Conservation (phyloP, 2,797 vertebrate genomes). For the Odontamblyopus lacepedii region DNA sequence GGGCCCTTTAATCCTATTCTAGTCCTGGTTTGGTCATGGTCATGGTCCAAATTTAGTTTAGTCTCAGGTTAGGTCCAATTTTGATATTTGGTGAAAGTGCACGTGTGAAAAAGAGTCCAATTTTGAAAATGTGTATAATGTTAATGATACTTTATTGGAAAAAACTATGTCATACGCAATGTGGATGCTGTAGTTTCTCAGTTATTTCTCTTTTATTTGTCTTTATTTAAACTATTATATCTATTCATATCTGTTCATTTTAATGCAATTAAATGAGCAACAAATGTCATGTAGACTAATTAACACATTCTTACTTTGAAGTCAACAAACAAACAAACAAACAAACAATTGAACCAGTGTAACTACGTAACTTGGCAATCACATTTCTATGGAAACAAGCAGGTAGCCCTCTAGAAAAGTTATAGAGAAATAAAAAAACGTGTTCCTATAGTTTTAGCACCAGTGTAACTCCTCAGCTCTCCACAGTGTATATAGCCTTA, state of each 20-base stretch:
- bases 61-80: background rate
- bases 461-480: constrained; percentile 36
- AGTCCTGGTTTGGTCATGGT: background rate
- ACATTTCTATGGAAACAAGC: no score
- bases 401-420: no score
- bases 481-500: constrained; percentile 33
- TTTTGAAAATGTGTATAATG: background rate
- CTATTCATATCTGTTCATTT: no score
- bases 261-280: no score
- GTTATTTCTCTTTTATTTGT: background rate
- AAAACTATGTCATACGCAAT: no score
- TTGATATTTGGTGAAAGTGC: background rate
- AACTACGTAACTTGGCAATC: no score
- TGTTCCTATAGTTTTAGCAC: constrained; percentile 29
- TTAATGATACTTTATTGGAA: no score
- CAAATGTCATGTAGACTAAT: no score
- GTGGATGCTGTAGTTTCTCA: background rate
- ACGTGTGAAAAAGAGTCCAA: background rate
- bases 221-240: no score
- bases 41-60: background rate
- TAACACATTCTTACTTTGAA: no score
- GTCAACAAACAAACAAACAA: no score
- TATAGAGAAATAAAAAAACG: background rate
- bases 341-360: no score
- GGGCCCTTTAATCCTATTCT: background rate